Evolutionary conservation across 1,140 invertebrate species (phyloP).

Genomic region (Drosophila fuyamai): DNA sequence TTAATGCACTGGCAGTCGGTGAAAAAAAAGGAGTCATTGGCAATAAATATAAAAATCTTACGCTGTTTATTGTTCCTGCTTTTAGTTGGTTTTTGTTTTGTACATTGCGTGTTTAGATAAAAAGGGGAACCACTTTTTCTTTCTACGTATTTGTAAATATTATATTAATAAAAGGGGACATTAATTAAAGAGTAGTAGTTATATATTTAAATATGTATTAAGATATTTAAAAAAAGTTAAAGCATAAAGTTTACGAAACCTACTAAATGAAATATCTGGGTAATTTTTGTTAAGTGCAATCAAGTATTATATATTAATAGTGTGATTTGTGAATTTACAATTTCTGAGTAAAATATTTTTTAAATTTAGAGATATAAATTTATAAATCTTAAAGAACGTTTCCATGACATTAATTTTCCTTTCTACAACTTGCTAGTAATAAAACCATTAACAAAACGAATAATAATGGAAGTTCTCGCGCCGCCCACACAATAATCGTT

Average conservation of each 20-base stretch:
- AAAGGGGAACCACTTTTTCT: no score
- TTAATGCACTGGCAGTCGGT: conserved; percentile 72
- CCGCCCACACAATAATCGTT: conserved; percentile 48
- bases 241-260: no score
- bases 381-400: no score
- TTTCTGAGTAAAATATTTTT: no score
- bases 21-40: conserved; percentile 50
- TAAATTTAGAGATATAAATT: no score
- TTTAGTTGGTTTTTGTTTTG: conserved; percentile 20
- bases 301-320: no score
- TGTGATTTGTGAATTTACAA: no score
- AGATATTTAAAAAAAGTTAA: not conserved
- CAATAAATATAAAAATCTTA: conserved; percentile 81
- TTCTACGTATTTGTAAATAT: not conserved
- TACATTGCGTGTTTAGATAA: conserved; percentile 13
- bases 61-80: conserved; percentile 58
- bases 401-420: not conserved
- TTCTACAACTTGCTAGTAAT: conserved; percentile 26
- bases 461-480: conserved; percentile 20
- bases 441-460: conserved; percentile 54
- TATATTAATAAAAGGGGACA: not conserved
- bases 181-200: no score
- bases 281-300: no score
- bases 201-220: no score
- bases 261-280: no score